These are phyloP conservation scores for Gymnosoma rotundatum DNA, from an alignment of 2,888 invertebrate genomes.

Conservation along the genomic window DNA sequence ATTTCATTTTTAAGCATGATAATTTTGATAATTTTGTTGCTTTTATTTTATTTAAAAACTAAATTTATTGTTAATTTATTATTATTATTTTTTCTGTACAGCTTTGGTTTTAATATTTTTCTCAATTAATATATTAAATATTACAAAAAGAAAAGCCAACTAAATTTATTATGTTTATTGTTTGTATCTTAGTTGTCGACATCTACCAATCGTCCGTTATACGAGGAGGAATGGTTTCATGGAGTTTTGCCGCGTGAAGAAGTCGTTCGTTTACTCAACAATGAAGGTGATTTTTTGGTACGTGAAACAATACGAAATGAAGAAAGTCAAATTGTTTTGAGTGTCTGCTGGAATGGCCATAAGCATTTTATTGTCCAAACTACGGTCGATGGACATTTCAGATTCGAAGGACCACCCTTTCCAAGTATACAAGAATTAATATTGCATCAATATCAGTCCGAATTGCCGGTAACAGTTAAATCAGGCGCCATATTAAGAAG, in stretches of 20 bases:
- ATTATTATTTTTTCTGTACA: conserved; percentile 9
- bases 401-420: conserved; percentile 97
- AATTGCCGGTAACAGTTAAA: conserved; percentile 94
- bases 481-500: conserved; percentile 94
- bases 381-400: conserved; percentile 94
- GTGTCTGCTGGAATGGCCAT: conserved; percentile 97
- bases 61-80: neutral
- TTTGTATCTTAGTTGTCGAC: conserved; percentile 79
- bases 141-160: neutral
- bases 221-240: conserved; percentile 98
- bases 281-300: conserved; percentile 97
- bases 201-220: conserved; percentile 86
- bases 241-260: conserved; percentile 97
- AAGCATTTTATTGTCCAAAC: conserved; percentile 99
- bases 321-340: conserved; percentile 95
- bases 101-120: conserved; percentile 22
- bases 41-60: conserved; percentile 17
- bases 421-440: conserved; percentile 96
- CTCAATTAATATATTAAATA: conserved; percentile 30
- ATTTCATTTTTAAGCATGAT: conserved; percentile 28
- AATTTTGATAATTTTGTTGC: conserved; percentile 29
- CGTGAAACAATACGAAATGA: conserved; percentile 96
- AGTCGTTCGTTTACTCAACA: conserved; percentile 94
- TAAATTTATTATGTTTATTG: neutral
- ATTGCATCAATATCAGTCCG: conserved; percentile 92